phyloP scores from a whole-genome alignment of 1,140 invertebrate species.

The Cotesia glomerata region DNA sequence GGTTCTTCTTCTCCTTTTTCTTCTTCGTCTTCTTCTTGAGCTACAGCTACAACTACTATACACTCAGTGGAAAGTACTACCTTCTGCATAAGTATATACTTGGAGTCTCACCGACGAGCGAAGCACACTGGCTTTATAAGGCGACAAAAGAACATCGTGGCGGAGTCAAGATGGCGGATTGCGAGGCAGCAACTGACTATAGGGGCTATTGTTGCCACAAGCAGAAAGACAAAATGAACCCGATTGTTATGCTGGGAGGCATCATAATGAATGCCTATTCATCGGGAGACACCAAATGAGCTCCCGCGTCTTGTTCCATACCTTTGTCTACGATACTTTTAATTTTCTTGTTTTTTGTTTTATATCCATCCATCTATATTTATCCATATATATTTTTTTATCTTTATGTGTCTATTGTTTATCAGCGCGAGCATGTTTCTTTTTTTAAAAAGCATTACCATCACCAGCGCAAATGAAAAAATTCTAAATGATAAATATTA shows the following conservation, averaged over 20 bases:
- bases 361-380: slow-evolving; percentile 22
- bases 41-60: background rate
- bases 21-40: background rate
- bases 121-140: slow-evolving; percentile 46
- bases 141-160: slow-evolving; percentile 54
- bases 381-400: background rate
- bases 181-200: slow-evolving; percentile 41
- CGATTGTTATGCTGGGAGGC: slow-evolving; percentile 55
- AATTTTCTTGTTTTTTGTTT: slow-evolving; percentile 53
- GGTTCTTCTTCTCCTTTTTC: background rate
- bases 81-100: too few relatives aligned
- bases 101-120: slow-evolving; percentile 6
- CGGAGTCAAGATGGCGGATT: slow-evolving; percentile 57
- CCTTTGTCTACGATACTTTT: slow-evolving; percentile 60
- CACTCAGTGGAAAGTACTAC: background rate
- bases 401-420: background rate
- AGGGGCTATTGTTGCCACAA: slow-evolving; percentile 52
- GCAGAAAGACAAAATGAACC: slow-evolving; percentile 58
- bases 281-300: slow-evolving; percentile 58
- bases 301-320: slow-evolving; percentile 55
- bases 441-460: background rate
- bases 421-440: slow-evolving; percentile 1
- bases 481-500: slow-evolving; percentile 2
- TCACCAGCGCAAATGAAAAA: background rate
- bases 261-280: slow-evolving; percentile 58